Percentiles rank a stretch among this genome's conserved stretches.
These are phyloP conservation scores for Phaenicophaeus curvirostris DNA, from an alignment of 2,797 vertebrate species.

Conservation along the genomic window DNA sequence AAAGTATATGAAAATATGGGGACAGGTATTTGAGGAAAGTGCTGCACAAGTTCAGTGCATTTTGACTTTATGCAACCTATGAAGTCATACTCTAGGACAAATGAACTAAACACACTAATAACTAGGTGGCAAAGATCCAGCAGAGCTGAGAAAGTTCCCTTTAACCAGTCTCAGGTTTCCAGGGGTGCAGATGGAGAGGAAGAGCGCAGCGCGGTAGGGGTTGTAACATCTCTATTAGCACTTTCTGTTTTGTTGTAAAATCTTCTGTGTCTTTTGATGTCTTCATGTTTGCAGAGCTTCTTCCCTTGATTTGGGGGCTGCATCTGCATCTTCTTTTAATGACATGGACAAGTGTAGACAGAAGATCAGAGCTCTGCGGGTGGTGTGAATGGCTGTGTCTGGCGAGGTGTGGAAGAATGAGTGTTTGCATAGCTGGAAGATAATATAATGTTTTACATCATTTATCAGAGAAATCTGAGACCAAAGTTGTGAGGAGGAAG, in stretches of 20 bases:
- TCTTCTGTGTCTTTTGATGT: not conserved
- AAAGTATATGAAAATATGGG: not conserved
- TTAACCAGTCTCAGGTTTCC: not conserved
- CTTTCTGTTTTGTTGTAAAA: not conserved
- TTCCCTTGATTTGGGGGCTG: not conserved
- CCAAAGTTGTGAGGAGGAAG: not conserved
- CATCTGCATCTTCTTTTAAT: not conserved
- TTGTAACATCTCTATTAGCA: not conserved
- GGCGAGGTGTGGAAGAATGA: not conserved
- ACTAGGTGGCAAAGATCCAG: not conserved
- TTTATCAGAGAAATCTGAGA: not conserved
- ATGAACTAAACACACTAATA: not conserved
- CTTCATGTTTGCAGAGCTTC: not conserved
- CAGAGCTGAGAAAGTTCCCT: not conserved
- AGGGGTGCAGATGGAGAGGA: not conserved
- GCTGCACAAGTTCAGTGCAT: not conserved
- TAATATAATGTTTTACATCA: not conserved
- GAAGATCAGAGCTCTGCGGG: not conserved
- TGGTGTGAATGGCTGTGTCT: not conserved
- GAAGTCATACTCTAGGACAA: not conserved
- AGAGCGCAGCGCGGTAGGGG: rapidly evolving
- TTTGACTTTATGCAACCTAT: not conserved
- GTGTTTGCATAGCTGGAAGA: not conserved
- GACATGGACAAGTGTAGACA: not conserved
- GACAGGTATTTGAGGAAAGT: not conserved